phyloP scores from a whole-genome alignment of 2,113 vertebrate genomes.

The Catagonus wagneri region DNA sequence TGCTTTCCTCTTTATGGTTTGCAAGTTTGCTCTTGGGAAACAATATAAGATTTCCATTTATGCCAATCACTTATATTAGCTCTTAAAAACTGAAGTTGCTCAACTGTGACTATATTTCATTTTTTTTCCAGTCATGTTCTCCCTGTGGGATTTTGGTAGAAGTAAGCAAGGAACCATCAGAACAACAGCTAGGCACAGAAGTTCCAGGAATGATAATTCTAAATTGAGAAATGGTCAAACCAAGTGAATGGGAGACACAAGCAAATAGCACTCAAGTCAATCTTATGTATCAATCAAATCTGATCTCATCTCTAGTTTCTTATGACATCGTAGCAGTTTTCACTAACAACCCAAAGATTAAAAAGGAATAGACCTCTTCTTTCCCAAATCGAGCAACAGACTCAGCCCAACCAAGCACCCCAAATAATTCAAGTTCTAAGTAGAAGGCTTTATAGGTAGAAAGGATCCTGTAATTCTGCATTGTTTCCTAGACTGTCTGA shows the following conservation, averaged over 20 bases:
- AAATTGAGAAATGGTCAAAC: neutral
- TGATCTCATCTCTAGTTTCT: neutral
- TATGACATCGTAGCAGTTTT: neutral
- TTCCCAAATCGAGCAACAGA: neutral
- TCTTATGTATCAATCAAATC: constrained; percentile 22
- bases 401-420: neutral
- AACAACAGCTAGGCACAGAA: neutral
- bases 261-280: neutral
- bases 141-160: neutral
- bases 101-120: constrained; percentile 32
- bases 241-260: neutral
- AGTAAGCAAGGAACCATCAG: neutral
- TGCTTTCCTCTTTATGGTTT: neutral
- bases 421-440: neutral
- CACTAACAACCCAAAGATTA: neutral
- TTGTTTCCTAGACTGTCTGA: neutral
- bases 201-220: neutral
- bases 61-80: constrained; percentile 26
- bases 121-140: constrained; percentile 21
- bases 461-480: neutral
- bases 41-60: neutral
- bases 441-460: neutral
- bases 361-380: neutral
- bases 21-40: constrained; percentile 10
- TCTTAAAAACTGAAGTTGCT: constrained; percentile 47